Evolutionary conservation across 2,797 vertebrate genomes (phyloP).

Genomic region (Vespertilio murinus): DNA sequence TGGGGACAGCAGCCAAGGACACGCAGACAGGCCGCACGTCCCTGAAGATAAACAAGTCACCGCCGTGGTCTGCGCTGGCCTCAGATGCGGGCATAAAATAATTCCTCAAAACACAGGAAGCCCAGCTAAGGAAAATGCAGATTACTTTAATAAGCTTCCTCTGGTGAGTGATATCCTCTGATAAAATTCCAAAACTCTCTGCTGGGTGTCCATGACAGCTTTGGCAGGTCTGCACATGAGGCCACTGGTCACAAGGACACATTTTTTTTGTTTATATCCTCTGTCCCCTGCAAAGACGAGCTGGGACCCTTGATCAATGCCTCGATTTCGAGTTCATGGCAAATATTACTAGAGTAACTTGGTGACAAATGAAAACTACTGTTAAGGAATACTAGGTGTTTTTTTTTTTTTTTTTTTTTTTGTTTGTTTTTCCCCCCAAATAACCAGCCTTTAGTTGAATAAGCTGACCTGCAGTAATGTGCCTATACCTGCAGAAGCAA

Average conservation of each 20-base stretch:
- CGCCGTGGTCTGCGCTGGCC: not conserved
- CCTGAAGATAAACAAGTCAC: not conserved
- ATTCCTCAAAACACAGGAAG: slow-evolving; percentile 17
- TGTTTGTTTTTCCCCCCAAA: too few species aligned
- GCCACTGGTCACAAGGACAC: not conserved
- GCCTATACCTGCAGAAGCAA: not conserved
- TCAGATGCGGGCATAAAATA: not conserved
- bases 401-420: too few species aligned
- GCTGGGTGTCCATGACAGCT: not conserved
- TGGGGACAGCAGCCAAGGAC: not conserved
- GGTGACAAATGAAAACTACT: not conserved
- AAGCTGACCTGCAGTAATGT: not conserved
- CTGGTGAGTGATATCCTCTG: not conserved
- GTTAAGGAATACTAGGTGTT: not conserved
- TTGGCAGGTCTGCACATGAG: not conserved
- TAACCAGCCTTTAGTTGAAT: not conserved
- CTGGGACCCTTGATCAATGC: not conserved
- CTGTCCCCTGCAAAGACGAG: not conserved
- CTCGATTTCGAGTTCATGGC: not conserved
- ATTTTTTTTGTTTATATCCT: not conserved
- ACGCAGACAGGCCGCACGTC: not conserved
- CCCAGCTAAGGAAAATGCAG: not conserved
- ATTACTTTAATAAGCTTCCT: not conserved
- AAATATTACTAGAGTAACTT: not conserved
- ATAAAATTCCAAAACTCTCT: not conserved